Base-by-base conservation (phyloP, 2,888 invertebrate species). In the Rhingia rostrata region DNA sequence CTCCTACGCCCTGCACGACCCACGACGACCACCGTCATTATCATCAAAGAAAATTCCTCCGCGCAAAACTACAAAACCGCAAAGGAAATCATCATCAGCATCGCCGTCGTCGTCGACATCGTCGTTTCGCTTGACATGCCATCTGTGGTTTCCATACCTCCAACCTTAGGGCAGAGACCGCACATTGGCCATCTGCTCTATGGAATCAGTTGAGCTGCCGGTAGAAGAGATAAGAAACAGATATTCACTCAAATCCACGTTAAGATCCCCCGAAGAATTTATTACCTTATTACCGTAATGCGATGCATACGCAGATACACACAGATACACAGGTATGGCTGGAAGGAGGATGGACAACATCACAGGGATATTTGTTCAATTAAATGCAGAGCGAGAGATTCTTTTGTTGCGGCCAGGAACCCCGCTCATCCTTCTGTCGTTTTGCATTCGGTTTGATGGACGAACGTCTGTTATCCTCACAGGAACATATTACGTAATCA, bases 41-140 rank as follows among this genome's bases (percentile, higher is more conserved):
- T 63, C 66, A 66, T 77, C 72, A 78, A 83, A 83, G 83, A 51
- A 74, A 12, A 83, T 78, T 69, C 78, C 73, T 41, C 78, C 73
- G 83, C 78, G 83, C 73, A 83, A 83, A 83, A 83, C 78, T 78
- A 69, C 56, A 78, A 83, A 74, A 83, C 83, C 83, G 78, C 83
- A 83, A 69, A 64, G 73, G 63, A 69, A 83, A 56, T 67, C 78
- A 78, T 74, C 73, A 61, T 54, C 77, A 67, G 41, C 64, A 41
- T 54, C 22, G 35, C 41, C 70, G 49, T 82, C 22, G 74, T 74
- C 73, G 54, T 54, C 77, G 61, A 43, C 64, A 41, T 54, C 22
- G 35, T 47, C 70, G 49, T 82, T 72, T 67, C 72, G 72, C 77
- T 83, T 78, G 72, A 67, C 77, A 77, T 73, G 45, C 56, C 83